phyloP scores from a whole-genome alignment of 2,113 vertebrate species.

The Tetrao urogallus region DNA sequence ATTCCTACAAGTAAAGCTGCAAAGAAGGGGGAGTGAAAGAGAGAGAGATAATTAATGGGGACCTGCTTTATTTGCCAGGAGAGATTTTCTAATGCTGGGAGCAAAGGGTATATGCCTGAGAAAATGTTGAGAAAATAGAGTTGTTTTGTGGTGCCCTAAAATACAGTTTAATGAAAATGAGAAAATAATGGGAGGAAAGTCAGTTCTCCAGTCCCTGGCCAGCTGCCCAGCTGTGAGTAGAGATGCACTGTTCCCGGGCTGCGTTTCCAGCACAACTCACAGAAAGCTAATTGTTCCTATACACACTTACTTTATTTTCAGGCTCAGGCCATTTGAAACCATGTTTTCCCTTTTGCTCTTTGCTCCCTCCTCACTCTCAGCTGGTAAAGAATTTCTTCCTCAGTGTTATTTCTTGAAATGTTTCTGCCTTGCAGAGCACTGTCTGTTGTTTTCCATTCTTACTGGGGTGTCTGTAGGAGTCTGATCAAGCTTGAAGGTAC shows the following conservation, averaged over 20 bases:
- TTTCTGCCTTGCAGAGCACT: slow-evolving; percentile 1
- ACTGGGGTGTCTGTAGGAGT: neutral
- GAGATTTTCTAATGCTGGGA: slow-evolving; percentile 28
- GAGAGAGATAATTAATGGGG: slow-evolving; percentile 58
- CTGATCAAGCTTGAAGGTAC: slow-evolving; percentile 37
- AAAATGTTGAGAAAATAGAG: slow-evolving; percentile 41
- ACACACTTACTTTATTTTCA: slow-evolving; percentile 27
- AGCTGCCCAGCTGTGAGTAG: slow-evolving; percentile 19
- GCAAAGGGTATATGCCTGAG: neutral
- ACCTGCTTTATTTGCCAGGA: slow-evolving; percentile 40
- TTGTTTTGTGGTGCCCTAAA: slow-evolving; percentile 45
- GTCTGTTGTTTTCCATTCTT: slow-evolving; percentile 29
- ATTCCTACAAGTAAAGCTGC: slow-evolving; percentile 36
- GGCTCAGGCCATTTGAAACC: slow-evolving; percentile 34
- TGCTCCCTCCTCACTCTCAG: neutral
- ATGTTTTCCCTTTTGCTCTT: neutral
- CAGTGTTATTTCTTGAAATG: slow-evolving; percentile 19
- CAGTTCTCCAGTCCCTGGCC: slow-evolving; percentile 47
- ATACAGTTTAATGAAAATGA: slow-evolving; percentile 61
- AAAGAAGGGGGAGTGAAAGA: neutral
- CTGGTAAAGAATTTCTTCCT: slow-evolving; percentile 32
- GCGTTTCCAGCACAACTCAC: slow-evolving; percentile 3
- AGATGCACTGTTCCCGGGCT: neutral
- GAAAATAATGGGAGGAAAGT: slow-evolving; percentile 53
- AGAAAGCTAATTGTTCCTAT: slow-evolving; percentile 38